These are phyloP conservation scores for Sesia bembeciformis DNA, from an alignment of 2,888 invertebrate genomes.

Conservation along the genomic window DNA sequence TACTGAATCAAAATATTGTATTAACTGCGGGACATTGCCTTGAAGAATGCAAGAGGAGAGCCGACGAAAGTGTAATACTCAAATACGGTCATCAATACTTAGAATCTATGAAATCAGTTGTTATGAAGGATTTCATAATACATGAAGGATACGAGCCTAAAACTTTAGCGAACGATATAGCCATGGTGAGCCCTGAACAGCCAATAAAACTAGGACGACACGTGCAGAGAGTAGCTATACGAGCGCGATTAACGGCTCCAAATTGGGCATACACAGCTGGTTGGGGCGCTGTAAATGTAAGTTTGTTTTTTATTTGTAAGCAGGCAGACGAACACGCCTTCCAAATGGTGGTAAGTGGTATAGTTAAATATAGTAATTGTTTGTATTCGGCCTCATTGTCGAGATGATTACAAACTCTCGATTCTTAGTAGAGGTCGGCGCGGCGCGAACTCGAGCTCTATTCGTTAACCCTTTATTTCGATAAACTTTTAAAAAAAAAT, in stretches of 20 bases:
- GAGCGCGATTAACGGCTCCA: constrained; percentile 10
- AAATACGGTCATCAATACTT: constrained; percentile 11
- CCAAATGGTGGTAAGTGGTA: no score
- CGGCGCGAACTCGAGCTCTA: no score
- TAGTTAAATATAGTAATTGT: no score
- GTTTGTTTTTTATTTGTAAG: constrained; percentile 1
- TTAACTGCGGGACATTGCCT: constrained; percentile 30
- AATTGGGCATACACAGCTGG: constrained; percentile 15
- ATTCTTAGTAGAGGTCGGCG: no score
- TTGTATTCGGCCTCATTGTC: no score
- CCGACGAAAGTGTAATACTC: neutral
- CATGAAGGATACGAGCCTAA: constrained; percentile 16
- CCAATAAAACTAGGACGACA: constrained; percentile 9
- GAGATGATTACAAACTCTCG: no score
- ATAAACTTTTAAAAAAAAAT: no score
- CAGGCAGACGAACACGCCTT: no score
- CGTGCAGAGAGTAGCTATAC: constrained; percentile 14
- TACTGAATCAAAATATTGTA: constrained; percentile 22
- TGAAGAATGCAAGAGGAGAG: neutral
- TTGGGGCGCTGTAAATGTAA: constrained; percentile 22
- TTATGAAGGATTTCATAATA: constrained; percentile 5
- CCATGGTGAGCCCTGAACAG: constrained; percentile 8
- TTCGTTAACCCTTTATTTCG: no score
- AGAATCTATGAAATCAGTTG: constrained; percentile 1
- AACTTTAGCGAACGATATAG: constrained; percentile 16